phyloP scores from a whole-genome alignment of 2,797 vertebrate genomes.

The Sebastes hubbsi region DNA sequence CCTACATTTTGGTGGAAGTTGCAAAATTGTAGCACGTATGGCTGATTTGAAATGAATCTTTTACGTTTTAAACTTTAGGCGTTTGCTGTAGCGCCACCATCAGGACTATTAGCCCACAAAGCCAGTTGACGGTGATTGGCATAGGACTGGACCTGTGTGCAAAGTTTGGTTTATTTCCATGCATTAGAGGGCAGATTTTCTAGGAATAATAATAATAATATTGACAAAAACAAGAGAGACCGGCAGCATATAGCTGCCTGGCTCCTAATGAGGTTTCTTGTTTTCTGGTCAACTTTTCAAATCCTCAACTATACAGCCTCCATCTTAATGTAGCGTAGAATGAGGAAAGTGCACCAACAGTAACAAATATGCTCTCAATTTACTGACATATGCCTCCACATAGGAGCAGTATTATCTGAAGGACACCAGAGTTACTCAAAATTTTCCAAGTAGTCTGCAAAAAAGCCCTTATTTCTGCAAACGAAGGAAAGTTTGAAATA shows the following conservation, averaged over 20 bases:
- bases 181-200: fast-evolving
- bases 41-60: fast-evolving
- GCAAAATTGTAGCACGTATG: too few relatives aligned
- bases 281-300: not conserved
- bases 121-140: too few relatives aligned
- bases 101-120: too few relatives aligned
- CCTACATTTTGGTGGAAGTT: too few relatives aligned
- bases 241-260: too few relatives aligned
- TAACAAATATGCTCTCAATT: not conserved
- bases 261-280: not conserved
- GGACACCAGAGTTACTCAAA: not conserved
- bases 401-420: not conserved
- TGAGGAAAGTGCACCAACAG: not conserved
- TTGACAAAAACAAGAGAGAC: too few relatives aligned
- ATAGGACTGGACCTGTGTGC: too few relatives aligned
- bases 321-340: not conserved
- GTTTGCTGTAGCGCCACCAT: too few relatives aligned
- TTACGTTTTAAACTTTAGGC: too few relatives aligned
- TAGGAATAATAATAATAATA: fast-evolving
- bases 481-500: not conserved
- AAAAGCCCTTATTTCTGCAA: not conserved
- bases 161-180: too few relatives aligned
- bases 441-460: not conserved
- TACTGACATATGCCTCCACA: not conserved
- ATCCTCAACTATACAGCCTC: not conserved